A percentile compares a stretch with the other conserved stretches of the same genome.
phyloP scores from a whole-genome alignment of 2,797 vertebrate species.

The Loriculus beryllinus region DNA sequence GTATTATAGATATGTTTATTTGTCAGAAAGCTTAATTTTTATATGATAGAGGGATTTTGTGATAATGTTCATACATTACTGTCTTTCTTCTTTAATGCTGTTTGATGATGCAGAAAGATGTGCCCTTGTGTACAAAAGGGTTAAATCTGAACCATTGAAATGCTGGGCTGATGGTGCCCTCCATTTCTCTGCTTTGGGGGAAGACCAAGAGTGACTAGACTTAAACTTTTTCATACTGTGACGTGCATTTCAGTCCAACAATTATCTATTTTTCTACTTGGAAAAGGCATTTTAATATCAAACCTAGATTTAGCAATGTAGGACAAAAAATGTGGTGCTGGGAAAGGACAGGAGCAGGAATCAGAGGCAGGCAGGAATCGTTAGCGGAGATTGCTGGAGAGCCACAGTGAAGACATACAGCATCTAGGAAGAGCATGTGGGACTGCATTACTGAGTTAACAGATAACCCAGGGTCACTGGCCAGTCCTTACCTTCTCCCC shows the following conservation, averaged over 20 bases:
- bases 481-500: not conserved
- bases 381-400: not conserved
- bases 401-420: rapidly evolving
- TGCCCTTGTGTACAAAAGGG: not conserved
- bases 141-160: not conserved
- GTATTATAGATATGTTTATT: not conserved
- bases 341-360: not conserved
- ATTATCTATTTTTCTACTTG: not conserved
- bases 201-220: not conserved
- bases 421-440: not conserved
- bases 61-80: not conserved
- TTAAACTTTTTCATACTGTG: not conserved
- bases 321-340: not conserved
- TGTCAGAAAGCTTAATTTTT: not conserved
- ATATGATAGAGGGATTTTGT: not conserved
- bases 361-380: not conserved
- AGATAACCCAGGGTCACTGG: not conserved
- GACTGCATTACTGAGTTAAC: not conserved
- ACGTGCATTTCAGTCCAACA: not conserved
- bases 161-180: not conserved
- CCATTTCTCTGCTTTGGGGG: not conserved
- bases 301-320: not conserved
- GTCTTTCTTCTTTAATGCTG: not conserved
- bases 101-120: not conserved
- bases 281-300: not conserved